phyloP scores from a whole-genome alignment of 2,113 vertebrate species.

The Nanorana parkeri region DNA sequence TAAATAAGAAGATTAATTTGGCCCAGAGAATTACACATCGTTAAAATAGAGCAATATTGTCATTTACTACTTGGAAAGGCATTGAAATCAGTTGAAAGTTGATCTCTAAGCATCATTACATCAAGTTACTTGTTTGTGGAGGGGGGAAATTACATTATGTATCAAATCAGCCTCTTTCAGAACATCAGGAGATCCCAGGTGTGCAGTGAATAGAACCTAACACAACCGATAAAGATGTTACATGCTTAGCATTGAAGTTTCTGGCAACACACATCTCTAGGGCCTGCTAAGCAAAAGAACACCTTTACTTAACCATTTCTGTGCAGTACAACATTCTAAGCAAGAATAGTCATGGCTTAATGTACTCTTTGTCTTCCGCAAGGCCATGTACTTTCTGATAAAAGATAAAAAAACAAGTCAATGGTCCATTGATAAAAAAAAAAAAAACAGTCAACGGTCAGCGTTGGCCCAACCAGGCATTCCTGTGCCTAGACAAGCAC shows the following conservation, averaged over 20 bases:
- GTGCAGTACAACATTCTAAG: not conserved
- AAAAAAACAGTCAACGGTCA: no score
- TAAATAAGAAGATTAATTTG: not conserved
- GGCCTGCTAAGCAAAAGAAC: not conserved
- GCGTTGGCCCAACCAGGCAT: no score
- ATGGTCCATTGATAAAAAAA: no score
- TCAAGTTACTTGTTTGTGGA: constrained; percentile 4
- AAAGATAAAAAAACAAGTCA: no score
- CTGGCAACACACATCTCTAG: not conserved
- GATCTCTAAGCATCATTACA: constrained; percentile 11
- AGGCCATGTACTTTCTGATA: no score
- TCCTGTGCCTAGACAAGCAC: no score
- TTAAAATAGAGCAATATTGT: constrained; percentile 8
- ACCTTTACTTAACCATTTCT: constrained; percentile 2
- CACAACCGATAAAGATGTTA: not conserved
- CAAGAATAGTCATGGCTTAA: no score
- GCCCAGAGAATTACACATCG: not conserved
- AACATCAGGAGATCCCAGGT: constrained; percentile 36
- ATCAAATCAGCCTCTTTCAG: constrained; percentile 21
- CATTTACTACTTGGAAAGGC: not conserved
- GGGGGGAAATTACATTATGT: constrained; percentile 9
- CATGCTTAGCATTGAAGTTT: not conserved
- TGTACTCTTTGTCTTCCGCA: no score
- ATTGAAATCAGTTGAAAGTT: not conserved
- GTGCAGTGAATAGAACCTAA: constrained; percentile 10